These are phyloP conservation scores for Asarcornis scutulata DNA, from an alignment of 2,113 vertebrate species.

Conservation along the genomic window DNA sequence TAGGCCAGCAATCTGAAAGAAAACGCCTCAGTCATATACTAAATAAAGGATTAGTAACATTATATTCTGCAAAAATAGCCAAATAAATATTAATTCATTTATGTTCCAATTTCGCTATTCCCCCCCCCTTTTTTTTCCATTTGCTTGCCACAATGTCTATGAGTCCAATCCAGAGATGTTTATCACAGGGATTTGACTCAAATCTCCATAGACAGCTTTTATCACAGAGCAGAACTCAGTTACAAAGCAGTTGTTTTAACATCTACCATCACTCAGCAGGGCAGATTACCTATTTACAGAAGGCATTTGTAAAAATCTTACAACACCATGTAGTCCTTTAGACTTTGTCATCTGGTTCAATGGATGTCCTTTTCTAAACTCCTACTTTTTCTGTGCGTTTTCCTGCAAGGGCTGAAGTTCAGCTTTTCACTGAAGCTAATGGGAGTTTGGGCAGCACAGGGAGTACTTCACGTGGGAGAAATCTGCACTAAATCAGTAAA, in stretches of 20 bases:
- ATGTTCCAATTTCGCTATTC: neutral
- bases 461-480: neutral
- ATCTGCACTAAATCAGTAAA: neutral
- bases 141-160: neutral
- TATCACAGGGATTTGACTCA: constrained; percentile 54
- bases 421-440: neutral
- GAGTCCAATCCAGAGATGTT: constrained; percentile 25
- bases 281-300: constrained; percentile 17
- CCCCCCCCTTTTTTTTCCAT: neutral
- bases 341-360: neutral
- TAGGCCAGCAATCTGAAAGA: neutral
- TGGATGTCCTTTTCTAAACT: neutral
- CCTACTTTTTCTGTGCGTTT: neutral
- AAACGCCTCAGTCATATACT: neutral
- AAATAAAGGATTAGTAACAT: neutral
- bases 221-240: constrained; percentile 39
- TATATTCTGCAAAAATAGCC: neutral
- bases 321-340: neutral
- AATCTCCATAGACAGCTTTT: constrained; percentile 40
- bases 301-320: constrained; percentile 9
- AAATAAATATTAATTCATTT: neutral
- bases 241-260: constrained; percentile 48
- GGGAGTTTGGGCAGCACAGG: neutral
- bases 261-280: constrained; percentile 35
- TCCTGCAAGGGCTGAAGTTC: neutral